Conservation (phyloP, 2,888 invertebrate genomes). For the Crossocerus cetratus region DNA sequence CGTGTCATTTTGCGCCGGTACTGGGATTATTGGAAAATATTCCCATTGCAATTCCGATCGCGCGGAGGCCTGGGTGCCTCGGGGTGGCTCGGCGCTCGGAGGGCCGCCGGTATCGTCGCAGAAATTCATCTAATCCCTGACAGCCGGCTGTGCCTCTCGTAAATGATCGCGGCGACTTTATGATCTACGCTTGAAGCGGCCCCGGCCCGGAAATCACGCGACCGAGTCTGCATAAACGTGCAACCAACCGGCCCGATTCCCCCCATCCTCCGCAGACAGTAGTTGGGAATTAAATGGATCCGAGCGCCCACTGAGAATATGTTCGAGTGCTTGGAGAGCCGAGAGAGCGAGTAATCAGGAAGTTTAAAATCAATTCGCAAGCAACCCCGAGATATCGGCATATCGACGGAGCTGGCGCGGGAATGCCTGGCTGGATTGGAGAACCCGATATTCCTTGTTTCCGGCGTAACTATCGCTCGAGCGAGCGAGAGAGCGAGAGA, state of each 20-base stretch:
- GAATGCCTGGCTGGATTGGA: conserved; percentile 25
- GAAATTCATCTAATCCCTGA: conserved; percentile 4
- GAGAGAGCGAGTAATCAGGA: conserved; percentile 44
- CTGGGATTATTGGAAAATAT: conserved; percentile 22
- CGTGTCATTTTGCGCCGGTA: conserved; percentile 16
- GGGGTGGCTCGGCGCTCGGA: neutral
- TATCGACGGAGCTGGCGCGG: conserved; percentile 19
- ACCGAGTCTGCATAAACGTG: neutral
- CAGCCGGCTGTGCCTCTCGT: neutral
- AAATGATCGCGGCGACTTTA: conserved; percentile 4
- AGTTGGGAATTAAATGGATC: conserved; percentile 34
- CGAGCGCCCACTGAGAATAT: conserved; percentile 31
- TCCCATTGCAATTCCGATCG: neutral
- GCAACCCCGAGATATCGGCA: conserved; percentile 39
- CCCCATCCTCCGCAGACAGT: neutral
- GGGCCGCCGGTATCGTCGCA: neutral
- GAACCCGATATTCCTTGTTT: conserved; percentile 49
- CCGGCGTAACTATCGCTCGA: conserved; percentile 32
- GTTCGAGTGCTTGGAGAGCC: conserved; percentile 20
- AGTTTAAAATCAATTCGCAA: conserved; percentile 52
- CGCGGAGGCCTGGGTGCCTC: neutral
- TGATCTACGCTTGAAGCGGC: neutral
- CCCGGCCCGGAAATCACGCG: neutral
- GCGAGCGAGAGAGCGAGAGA: conserved; percentile 36
- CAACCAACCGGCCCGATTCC: neutral